Conservation (phyloP, 1,140 invertebrate genomes). For the Micrasema longulum region DNA sequence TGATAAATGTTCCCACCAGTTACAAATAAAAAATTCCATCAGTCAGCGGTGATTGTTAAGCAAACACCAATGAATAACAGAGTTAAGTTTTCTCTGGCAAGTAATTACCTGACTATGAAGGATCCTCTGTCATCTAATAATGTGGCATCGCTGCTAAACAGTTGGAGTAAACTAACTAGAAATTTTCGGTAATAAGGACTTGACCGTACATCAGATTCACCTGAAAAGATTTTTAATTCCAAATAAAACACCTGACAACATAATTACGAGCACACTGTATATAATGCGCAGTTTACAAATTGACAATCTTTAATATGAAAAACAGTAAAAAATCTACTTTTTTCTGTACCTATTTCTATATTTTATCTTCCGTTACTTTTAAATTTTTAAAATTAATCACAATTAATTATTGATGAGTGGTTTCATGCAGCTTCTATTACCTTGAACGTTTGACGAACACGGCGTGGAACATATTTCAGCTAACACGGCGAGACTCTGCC, state of each 20-base stretch:
- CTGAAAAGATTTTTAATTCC: slow-evolving; percentile 1
- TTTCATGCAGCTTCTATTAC: slow-evolving; percentile 36
- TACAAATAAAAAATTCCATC: too few species aligned
- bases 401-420: background rate
- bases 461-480: slow-evolving; percentile 85
- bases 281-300: too few species aligned
- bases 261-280: too few species aligned
- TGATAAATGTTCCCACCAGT: too few species aligned
- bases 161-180: slow-evolving; percentile 83
- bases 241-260: background rate
- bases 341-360: too few species aligned
- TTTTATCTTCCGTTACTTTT: too few species aligned
- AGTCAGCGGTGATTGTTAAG: too few species aligned
- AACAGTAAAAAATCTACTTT: too few species aligned
- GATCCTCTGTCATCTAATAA: slow-evolving; percentile 93
- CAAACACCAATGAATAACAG: too few species aligned
- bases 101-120: slow-evolving; percentile 90
- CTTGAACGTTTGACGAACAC: slow-evolving; percentile 47
- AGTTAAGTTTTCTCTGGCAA: too few species aligned
- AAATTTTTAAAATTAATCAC: background rate
- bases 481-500: slow-evolving; percentile 89
- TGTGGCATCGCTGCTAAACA: slow-evolving; percentile 87
- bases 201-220: slow-evolving; percentile 43
- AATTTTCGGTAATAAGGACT: slow-evolving; percentile 89
- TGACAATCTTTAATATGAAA: too few species aligned